phyloP scores from a whole-genome alignment of 2,888 invertebrate species.

The Megastigmus dorsalis region DNA sequence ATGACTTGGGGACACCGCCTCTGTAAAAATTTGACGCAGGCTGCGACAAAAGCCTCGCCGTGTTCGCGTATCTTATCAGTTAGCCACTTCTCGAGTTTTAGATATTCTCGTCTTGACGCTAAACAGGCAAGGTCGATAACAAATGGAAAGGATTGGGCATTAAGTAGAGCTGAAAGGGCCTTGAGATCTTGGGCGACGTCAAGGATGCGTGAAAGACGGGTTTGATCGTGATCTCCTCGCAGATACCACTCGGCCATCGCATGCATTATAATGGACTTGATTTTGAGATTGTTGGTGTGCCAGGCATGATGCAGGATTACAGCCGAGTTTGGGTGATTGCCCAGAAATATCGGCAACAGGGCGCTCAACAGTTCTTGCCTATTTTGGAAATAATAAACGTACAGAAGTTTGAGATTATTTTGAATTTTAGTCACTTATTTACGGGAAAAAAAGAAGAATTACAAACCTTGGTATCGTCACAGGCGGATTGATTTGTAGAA shows the following conservation, averaged over 20 bases:
- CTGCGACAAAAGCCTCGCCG: slow-evolving; percentile 91
- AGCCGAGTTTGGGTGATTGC: slow-evolving; percentile 96
- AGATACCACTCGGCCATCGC: slow-evolving; percentile 99
- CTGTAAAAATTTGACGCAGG: slow-evolving; percentile 91
- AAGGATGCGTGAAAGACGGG: slow-evolving; percentile 92
- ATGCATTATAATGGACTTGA: slow-evolving; percentile 92
- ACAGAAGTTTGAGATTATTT: too few species aligned
- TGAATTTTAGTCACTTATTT: too few species aligned
- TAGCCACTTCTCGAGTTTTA: slow-evolving; percentile 99
- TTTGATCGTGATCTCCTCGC: slow-evolving; percentile 93
- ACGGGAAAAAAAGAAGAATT: too few species aligned
- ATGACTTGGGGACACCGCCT: slow-evolving; percentile 92
- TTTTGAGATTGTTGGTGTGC: slow-evolving; percentile 85
- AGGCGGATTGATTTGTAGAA: slow-evolving; percentile 91
- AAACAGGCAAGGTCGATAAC: slow-evolving; percentile 98
- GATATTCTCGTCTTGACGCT: slow-evolving; percentile 96
- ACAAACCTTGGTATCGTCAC: slow-evolving; percentile 82
- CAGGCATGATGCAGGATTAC: slow-evolving; percentile 97
- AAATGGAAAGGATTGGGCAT: slow-evolving; percentile 94
- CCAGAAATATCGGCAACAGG: slow-evolving; percentile 93
- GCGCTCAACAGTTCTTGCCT: slow-evolving; percentile 91
- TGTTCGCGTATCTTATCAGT: slow-evolving; percentile 97
- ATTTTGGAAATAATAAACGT: too few species aligned
- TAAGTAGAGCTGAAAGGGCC: slow-evolving; percentile 92
- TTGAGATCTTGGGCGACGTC: slow-evolving; percentile 97